Conservation (phyloP, 2,797 vertebrate genomes). For the Cirrhinus mrigala region DNA sequence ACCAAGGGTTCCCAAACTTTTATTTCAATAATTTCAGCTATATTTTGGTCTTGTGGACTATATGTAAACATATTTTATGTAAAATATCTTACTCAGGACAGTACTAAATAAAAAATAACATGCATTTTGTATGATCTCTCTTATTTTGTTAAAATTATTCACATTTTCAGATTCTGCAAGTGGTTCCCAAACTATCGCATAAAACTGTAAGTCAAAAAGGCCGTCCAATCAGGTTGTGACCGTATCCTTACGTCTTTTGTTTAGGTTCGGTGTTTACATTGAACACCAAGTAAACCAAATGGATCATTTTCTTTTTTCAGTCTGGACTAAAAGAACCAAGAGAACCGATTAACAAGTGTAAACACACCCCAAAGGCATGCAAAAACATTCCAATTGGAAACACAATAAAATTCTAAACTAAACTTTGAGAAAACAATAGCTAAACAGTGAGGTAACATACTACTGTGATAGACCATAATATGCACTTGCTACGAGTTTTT, state of each 20-base stretch:
- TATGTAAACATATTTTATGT: too few species aligned
- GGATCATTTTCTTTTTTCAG: background rate
- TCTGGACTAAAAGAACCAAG: background rate
- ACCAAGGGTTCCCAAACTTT: too few species aligned
- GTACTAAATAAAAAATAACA: too few species aligned
- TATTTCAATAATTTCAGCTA: too few species aligned
- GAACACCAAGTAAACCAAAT: background rate
- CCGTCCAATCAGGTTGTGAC: background rate
- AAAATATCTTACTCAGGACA: too few species aligned
- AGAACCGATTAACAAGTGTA: background rate
- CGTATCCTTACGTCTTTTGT: background rate
- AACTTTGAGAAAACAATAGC: background rate
- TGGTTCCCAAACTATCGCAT: too few species aligned
- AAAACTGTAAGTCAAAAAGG: too few species aligned
- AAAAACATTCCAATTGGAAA: background rate
- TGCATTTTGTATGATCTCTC: too few species aligned
- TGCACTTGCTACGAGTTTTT: constrained; percentile 2
- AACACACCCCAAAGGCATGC: background rate
- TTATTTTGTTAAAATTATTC: too few species aligned
- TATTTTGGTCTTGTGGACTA: too few species aligned
- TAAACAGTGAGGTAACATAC: background rate
- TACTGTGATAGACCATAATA: background rate
- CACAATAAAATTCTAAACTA: background rate
- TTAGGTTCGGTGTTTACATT: background rate
- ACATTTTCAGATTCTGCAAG: too few species aligned